phyloP scores from a whole-genome alignment of 2,888 invertebrate species.

The Tetranychus piercei region DNA sequence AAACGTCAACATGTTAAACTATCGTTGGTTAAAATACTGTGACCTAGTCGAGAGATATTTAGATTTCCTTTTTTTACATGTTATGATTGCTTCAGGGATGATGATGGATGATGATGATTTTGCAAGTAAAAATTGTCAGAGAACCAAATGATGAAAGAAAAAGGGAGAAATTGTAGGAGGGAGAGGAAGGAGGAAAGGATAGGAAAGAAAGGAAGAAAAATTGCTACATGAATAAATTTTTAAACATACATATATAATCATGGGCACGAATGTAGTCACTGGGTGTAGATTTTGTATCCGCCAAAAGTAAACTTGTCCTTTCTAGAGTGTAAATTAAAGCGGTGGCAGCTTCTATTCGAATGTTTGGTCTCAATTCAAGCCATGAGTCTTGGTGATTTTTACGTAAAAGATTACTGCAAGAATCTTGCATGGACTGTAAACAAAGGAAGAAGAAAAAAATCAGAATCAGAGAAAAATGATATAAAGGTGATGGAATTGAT shows the following conservation, averaged over 20 bases:
- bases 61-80: no score
- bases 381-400: constrained; percentile 19
- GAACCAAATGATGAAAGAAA: no score
- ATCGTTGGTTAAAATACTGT: no score
- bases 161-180: no score
- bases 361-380: constrained; percentile 17
- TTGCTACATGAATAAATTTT: neutral
- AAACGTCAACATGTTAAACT: no score
- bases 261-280: constrained; percentile 20
- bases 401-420: constrained; percentile 20
- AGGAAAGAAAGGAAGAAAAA: neutral
- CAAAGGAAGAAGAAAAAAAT: neutral
- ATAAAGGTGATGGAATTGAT: no score
- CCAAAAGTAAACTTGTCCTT: constrained; percentile 15
- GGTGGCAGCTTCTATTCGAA: constrained; percentile 16
- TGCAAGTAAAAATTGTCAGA: neutral
- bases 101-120: no score
- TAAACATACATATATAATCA: constrained; percentile 20
- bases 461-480: neutral
- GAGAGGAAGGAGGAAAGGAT: neutral
- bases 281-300: constrained; percentile 18
- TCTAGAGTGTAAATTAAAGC: constrained; percentile 18
- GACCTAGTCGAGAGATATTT: no score
- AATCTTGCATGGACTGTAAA: constrained; percentile 20
- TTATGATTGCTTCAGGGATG: no score